Base-by-base conservation (phyloP, 2,888 invertebrate genomes). In the Gymnoscelis rufifasciata region DNA sequence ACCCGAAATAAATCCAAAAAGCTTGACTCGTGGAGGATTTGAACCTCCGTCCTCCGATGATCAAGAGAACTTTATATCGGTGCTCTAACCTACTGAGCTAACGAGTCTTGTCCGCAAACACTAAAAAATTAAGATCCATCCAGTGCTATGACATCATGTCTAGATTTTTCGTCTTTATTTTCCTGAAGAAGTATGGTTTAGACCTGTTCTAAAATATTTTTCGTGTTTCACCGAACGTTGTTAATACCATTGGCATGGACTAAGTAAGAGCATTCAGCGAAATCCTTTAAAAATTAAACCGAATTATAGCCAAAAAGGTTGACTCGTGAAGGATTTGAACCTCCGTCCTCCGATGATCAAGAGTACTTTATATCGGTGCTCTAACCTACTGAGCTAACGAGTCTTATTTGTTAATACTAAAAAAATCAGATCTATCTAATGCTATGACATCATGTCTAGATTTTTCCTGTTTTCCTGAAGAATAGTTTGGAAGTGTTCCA, bases 51-150 rank as follows among this genome's bases (percentile, higher is more conserved):
- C 62, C 62, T 57, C 59, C 59, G 59, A 59, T 59, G 56, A 28
- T 56, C 56, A 59, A 55, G 51, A 33, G 5, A 15, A 15, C 0
- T 39, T 43, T 52, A 59, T 57, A 60, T 59, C 60, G 62, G 57
- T 44, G 62, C 62, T 62, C 62, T 62, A 51, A 61, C 62, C 62
- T 54, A 62, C 57, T 60, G 62, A 62, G 62, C 62, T 62, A 60
- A 62, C 57, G 59, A 57, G 57, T 52, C 57, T 38, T 48, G 36
- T 27, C 2, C 1, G 7, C 1, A 13, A 5, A 0, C 1, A 1
- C 2, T 15, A 8, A 44, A 51, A 33, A n/a, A 36, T 8, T 14
- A 7, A 7, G 6, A 11, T 28, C 4, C 2, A 12, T 35, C 23
- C 29, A 27, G 10, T 3, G 12, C 6, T 12, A 30, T 48, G 36